phyloP scores from a whole-genome alignment of 2,888 invertebrate species.

The Melitaea athalia region DNA sequence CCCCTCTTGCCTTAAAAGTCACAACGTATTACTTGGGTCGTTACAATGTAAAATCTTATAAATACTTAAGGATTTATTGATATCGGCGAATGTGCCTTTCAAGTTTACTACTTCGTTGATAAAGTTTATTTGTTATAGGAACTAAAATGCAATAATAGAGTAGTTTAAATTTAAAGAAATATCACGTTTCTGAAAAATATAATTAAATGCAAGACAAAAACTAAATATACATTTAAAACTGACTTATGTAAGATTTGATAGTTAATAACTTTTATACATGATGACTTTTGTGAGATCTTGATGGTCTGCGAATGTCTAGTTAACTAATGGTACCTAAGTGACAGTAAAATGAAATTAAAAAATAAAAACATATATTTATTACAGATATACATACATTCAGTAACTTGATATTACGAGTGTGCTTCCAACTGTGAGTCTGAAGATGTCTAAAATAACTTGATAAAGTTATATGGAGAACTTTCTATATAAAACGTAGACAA shows the following conservation, averaged over 20 bases:
- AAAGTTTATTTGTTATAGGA: background rate
- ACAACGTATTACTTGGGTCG: slow-evolving; percentile 1
- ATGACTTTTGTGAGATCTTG: no score
- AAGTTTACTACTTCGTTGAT: background rate
- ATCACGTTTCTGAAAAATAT: background rate
- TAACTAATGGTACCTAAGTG: background rate
- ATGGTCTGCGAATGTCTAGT: no score
- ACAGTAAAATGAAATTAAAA: background rate
- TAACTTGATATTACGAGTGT: background rate
- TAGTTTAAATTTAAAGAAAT: background rate
- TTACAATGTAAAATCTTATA: slow-evolving; percentile 16
- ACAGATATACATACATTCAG: background rate
- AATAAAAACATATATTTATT: background rate
- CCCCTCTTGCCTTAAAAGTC: slow-evolving; percentile 12
- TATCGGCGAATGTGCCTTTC: background rate
- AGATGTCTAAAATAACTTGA: slow-evolving; percentile 9
- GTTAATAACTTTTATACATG: no score
- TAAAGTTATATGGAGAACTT: slow-evolving; percentile 10
- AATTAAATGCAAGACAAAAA: background rate
- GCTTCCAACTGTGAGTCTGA: background rate
- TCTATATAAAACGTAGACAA: slow-evolving; percentile 25
- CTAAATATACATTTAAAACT: no score
- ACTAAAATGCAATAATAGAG: background rate
- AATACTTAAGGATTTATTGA: background rate
- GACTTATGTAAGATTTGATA: no score